A percentile compares a stretch with the other conserved stretches of the same genome.
These are phyloP conservation scores for Liopterus haemorrhoidalis DNA, from an alignment of 2,888 invertebrate species.

Conservation along the genomic window DNA sequence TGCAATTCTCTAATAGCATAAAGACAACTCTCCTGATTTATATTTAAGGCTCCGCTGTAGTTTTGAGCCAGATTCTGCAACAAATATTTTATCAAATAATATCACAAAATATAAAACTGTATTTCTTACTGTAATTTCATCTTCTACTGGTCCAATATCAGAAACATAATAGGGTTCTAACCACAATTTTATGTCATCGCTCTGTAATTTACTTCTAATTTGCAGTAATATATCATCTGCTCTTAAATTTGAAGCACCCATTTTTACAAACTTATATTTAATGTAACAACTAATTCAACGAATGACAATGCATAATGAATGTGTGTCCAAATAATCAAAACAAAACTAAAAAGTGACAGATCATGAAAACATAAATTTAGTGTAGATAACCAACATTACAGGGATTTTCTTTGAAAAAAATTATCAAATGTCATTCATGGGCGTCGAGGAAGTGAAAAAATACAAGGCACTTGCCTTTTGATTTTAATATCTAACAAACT, in stretches of 20 bases:
- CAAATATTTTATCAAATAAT: constrained; percentile 23
- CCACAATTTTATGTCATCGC: constrained; percentile 69
- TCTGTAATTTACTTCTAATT: constrained; percentile 61
- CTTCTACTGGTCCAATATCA: constrained; percentile 47
- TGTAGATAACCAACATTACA: no score
- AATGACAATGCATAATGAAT: no score
- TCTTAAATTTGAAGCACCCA: constrained; percentile 36
- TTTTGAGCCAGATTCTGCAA: constrained; percentile 58
- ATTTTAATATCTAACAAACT: no score
- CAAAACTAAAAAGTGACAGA: no score
- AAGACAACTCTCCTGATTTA: constrained; percentile 50
- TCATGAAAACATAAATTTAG: no score
- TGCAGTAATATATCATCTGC: constrained; percentile 59
- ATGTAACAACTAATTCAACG: no score
- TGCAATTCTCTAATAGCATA: constrained; percentile 59
- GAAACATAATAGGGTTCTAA: constrained; percentile 60
- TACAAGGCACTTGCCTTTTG: no score
- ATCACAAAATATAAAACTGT: constrained; percentile 12
- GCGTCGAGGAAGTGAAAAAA: no score
- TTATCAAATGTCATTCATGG: no score
- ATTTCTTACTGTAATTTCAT: constrained; percentile 41
- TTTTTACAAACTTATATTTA: no score
- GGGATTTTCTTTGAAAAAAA: no score
- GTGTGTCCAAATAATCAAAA: no score
- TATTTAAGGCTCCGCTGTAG: constrained; percentile 52